Base-by-base conservation (phyloP, 1,140 invertebrate species). In the Papilio dardanus region DNA sequence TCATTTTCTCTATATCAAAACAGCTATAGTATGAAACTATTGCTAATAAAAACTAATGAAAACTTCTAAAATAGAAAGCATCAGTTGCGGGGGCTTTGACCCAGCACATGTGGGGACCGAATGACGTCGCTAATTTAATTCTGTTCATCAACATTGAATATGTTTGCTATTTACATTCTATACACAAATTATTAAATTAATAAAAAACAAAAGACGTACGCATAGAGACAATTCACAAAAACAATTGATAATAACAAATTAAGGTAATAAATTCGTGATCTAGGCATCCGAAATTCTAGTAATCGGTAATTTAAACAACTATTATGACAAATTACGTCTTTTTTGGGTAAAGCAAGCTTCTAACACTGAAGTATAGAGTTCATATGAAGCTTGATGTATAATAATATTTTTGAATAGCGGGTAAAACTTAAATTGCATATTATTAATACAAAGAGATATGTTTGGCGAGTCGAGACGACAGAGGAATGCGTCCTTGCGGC, bases 401-500 rank as follows among this genome's bases (percentile, higher is more conserved):
- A 3, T 28, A 28, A 24, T n/a, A n/a, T n/a, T 28, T 58, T 28
- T 58, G 21, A 28, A 58, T 58, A 28, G 1, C 7, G 30, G 33
- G 16, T 33, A 19, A 66, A 66, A 66, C 30, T 30, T n/a, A 30
- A 6, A 33, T 66, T 66, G 19, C 10, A 40, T 35, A 35, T 1
- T 68, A 28, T 12, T 37, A 21, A 5, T 33, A 68, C 33, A 69
- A 40, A 31, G 65, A 69, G 31, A 31, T 31, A 16, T 35, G 19
- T 69, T n/a, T 40, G 16, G 67, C 35, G 67, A 40, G 16, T n/a
- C 67, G 67, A 37, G 67, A 21, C 33, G 33, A 10, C 16, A 68
- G 33, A 12, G 67, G 67, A 69, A 69, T 69, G 67, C 67, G 67
- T 69, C 67, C 67, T 69, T 69, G 54, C 67, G 19, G 16, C 67